Conservation (phyloP, 1,140 invertebrate species). For the Drosophila insularis region DNA sequence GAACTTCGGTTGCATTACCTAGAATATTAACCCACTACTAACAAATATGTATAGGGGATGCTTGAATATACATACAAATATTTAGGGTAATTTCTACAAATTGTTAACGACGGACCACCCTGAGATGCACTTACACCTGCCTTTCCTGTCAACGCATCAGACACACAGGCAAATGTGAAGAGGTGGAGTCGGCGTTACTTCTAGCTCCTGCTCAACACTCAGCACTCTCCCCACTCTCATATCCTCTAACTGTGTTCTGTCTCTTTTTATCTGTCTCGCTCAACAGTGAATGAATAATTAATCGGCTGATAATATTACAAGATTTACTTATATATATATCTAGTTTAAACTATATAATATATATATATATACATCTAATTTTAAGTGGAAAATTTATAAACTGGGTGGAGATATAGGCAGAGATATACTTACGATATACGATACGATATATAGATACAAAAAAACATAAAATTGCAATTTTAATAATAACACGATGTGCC, state of each 20-base stretch:
- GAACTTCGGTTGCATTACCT: background rate
- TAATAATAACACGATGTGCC: slow-evolving; percentile 24
- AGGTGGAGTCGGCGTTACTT: background rate
- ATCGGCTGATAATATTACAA: slow-evolving; percentile 51
- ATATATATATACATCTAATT: slow-evolving; percentile 53
- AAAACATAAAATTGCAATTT: background rate
- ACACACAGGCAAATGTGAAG: background rate
- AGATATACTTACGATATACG: slow-evolving; percentile 36
- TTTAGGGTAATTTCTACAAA: background rate
- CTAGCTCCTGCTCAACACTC: slow-evolving; percentile 11
- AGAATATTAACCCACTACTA: background rate
- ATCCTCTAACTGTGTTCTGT: no score
- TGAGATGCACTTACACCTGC: background rate
- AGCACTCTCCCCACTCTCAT: slow-evolving; percentile 19
- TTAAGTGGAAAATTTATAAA: slow-evolving; percentile 78
- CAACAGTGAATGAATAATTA: slow-evolving; percentile 20
- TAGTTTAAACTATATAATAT: slow-evolving; percentile 51
- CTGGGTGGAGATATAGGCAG: slow-evolving; percentile 73
- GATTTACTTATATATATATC: slow-evolving; percentile 69
- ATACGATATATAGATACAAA: slow-evolving; percentile 34
- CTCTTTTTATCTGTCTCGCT: background rate
- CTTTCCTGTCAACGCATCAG: background rate
- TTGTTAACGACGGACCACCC: background rate
- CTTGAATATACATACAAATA: background rate
- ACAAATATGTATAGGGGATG: background rate